Evolutionary conservation across 1,140 invertebrate species (phyloP), one percentile per base, ranked within the genome.

Genomic region (Helicoverpa armigera): DNA sequence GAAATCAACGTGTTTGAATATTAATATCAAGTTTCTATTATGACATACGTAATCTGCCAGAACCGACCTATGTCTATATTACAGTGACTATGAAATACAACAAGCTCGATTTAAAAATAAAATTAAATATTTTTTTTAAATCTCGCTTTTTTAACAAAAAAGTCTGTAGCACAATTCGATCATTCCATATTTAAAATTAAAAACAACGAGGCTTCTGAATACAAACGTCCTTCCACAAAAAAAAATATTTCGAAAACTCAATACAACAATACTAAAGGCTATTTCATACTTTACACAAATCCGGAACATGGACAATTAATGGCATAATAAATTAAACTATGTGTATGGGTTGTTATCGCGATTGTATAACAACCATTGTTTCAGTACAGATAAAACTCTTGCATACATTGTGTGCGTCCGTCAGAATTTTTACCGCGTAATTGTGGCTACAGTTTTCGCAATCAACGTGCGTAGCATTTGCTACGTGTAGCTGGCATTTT

Each of bases 361-460:
- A 67, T 67, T 11, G n/a, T 67, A 43, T 7, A 43, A 0, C 35
- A 9, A 31, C 63, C 43, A 67, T 67, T 67, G 63, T 67, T 67
- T 50, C 10, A n/a, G n/a, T n/a, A n/a, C n/a, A 13, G 43, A 43
- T 48, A 48, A 50, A 67, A 67, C 43, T 67, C n/a, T 65, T 65
- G 63, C 63, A 16, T 35, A 48, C 35, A 14, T 31, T 2, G 23
- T 35, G 43, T 43, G 11, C 29, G 16, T 4, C 60, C 60, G 31
- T 63, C 60, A 61, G 3, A 61, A 31, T 61, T 61, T 29, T 7
- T 56, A 16, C 16, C 18, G n/a, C 18, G 56, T 58, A 58, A 58
- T 58, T 18, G 18, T 58, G 56, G 56, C 56, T 58, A 11, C 56
- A 18, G 11, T 18, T 18, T 35, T 63, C 13, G 29, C 14, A 63